Percentiles rank a stretch among this genome's conserved stretches.
phyloP scores from a whole-genome alignment of 2,888 invertebrate genomes.

The Criorhina ranunculi region DNA sequence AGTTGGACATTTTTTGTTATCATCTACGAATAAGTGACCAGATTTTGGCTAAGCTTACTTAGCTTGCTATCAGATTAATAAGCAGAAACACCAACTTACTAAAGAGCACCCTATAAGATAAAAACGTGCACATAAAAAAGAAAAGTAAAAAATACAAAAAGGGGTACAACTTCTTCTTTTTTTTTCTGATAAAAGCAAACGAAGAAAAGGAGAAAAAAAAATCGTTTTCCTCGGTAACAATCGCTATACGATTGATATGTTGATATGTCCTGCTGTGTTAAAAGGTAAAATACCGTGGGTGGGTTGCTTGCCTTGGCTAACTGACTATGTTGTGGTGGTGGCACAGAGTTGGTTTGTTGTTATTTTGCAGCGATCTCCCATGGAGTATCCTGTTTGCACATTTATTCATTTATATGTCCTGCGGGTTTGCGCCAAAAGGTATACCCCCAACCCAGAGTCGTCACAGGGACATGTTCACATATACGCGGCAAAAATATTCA shows the following conservation, averaged over 20 bases:
- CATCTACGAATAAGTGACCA: no score
- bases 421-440: constrained; percentile 74
- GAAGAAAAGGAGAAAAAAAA: constrained; percentile 34
- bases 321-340: constrained; percentile 31
- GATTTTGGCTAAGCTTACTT: no score
- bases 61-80: not conserved
- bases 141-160: not conserved
- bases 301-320: constrained; percentile 59
- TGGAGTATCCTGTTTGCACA: constrained; percentile 77
- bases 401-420: constrained; percentile 76
- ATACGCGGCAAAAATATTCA: constrained; percentile 51
- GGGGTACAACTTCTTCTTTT: not conserved
- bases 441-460: constrained; percentile 51
- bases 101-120: not conserved
- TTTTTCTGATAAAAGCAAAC: constrained; percentile 28
- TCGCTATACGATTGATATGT: constrained; percentile 74
- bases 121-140: not conserved
- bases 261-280: constrained; percentile 77
- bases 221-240: constrained; percentile 50
- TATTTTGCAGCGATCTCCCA: constrained; percentile 68
- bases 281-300: constrained; percentile 75
- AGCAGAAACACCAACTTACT: not conserved
- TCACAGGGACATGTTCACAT: constrained; percentile 62
- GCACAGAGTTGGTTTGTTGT: constrained; percentile 36
- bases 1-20: no score